These are phyloP conservation scores for Drymodes brunneopygia DNA, from an alignment of 2,113 vertebrate genomes.

Conservation along the genomic window DNA sequence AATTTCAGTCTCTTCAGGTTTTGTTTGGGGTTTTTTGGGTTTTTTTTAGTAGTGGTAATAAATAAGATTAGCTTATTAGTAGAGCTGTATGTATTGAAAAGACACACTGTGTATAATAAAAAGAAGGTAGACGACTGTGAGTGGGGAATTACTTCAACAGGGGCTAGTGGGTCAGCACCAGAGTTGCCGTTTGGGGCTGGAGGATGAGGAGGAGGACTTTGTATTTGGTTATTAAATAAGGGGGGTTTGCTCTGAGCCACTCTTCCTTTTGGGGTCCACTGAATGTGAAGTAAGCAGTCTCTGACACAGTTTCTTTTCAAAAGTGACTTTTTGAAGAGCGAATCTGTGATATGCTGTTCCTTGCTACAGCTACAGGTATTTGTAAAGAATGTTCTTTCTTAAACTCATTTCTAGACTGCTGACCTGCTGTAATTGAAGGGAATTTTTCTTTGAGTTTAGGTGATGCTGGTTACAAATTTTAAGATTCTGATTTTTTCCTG, in stretches of 20 bases:
- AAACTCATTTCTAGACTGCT: background rate
- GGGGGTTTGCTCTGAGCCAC: background rate
- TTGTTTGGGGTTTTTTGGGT: accelerated
- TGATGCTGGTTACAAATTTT: background rate
- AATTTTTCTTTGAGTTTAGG: background rate
- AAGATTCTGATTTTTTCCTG: accelerated
- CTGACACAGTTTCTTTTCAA: background rate
- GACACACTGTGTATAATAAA: background rate
- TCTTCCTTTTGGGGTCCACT: background rate
- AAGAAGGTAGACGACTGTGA: background rate
- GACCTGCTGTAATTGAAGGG: background rate
- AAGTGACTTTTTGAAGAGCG: background rate
- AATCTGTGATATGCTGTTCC: background rate
- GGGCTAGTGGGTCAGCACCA: background rate
- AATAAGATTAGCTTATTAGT: background rate
- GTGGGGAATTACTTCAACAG: background rate
- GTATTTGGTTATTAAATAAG: background rate
- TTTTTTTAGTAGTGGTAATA: background rate
- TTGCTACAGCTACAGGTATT: background rate
- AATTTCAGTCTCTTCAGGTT: background rate
- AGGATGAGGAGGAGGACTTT: background rate
- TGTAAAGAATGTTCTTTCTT: background rate
- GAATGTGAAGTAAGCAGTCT: background rate
- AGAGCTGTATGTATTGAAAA: background rate
- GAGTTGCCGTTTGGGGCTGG: background rate